These are phyloP conservation scores for Molorchus minor DNA, from an alignment of 2,888 invertebrate species.

Conservation along the genomic window DNA sequence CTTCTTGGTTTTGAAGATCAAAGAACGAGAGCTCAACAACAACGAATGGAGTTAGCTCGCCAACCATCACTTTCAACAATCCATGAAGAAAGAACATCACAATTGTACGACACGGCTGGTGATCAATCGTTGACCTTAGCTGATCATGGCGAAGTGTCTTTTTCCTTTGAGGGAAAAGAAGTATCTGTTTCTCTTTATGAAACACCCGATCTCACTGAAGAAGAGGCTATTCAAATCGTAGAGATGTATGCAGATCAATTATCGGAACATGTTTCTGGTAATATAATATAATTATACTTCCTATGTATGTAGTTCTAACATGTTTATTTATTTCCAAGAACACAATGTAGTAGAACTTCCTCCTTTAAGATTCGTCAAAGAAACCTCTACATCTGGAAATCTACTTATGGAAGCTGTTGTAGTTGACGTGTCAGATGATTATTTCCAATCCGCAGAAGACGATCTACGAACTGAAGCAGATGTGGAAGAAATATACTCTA, in stretches of 20 bases:
- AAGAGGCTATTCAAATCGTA: constrained; percentile 89
- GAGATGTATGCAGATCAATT: constrained; percentile 95
- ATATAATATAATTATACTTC: constrained; percentile 29
- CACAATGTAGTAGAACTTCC: constrained; percentile 88
- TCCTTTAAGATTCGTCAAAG: constrained; percentile 86
- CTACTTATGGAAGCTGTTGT: constrained; percentile 90
- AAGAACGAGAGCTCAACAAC: constrained; percentile 66
- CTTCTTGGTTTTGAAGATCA: constrained; percentile 87
- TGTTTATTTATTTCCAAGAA: constrained; percentile 61
- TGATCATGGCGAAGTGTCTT: constrained; percentile 86
- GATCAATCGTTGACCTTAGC: constrained; percentile 75
- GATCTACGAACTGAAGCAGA: constrained; percentile 88
- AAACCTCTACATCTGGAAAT: constrained; percentile 88
- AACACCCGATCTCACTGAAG: constrained; percentile 91
- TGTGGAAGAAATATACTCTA: constrained; percentile 81
- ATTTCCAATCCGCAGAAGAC: constrained; percentile 82
- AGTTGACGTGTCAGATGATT: constrained; percentile 88
- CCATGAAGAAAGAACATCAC: constrained; percentile 89
- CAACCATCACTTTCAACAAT: constrained; percentile 90
- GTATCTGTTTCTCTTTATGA: constrained; percentile 91
- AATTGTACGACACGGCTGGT: constrained; percentile 83
- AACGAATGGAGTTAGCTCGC: constrained; percentile 69
- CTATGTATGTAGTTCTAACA: constrained; percentile 9
- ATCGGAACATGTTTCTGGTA: constrained; percentile 83
- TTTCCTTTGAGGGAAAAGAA: constrained; percentile 91